phyloP scores from a whole-genome alignment of 2,113 vertebrate genomes.

The Gymnocephalus cernua region DNA sequence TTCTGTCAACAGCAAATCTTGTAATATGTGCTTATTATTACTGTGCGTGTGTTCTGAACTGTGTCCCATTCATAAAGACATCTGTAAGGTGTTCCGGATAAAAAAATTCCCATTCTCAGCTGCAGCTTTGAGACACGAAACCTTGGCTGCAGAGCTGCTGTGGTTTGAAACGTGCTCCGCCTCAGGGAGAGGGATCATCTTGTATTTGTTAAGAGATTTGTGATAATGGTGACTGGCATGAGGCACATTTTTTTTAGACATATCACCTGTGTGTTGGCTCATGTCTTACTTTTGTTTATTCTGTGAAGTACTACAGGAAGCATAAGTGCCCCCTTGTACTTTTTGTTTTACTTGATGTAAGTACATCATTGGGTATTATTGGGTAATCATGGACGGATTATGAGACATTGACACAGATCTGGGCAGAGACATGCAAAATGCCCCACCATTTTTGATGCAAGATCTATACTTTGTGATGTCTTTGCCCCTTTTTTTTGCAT shows the following conservation, averaged over 20 bases:
- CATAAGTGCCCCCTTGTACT: not conserved
- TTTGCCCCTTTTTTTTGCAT: too few relatives aligned
- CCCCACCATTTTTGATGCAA: too few relatives aligned
- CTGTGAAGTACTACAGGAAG: not conserved
- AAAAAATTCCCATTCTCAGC: slow-evolving; percentile 4
- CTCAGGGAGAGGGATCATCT: slow-evolving; percentile 24
- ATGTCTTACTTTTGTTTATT: not conserved
- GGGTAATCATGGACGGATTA: too few relatives aligned
- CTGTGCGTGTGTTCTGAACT: not conserved
- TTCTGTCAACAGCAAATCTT: not conserved
- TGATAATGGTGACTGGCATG: slow-evolving; percentile 26
- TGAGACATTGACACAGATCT: too few relatives aligned
- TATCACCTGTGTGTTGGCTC: slow-evolving; percentile 10
- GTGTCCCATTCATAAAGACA: not conserved
- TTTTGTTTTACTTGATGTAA: not conserved
- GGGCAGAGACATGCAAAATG: too few relatives aligned
- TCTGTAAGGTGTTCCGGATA: not conserved
- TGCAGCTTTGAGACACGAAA: not conserved
- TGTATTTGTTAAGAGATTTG: slow-evolving; percentile 37
- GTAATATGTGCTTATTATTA: not conserved
- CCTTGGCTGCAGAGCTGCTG: slow-evolving; percentile 15
- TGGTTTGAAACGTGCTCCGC: slow-evolving; percentile 11
- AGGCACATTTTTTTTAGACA: slow-evolving; percentile 18
- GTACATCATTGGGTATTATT: not conserved
- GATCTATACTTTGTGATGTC: too few relatives aligned